A percentile compares a stretch with the other conserved stretches of the same genome.
Conservation (phyloP, 2,888 invertebrate genomes). For the Cryptocephalus moraei region DNA sequence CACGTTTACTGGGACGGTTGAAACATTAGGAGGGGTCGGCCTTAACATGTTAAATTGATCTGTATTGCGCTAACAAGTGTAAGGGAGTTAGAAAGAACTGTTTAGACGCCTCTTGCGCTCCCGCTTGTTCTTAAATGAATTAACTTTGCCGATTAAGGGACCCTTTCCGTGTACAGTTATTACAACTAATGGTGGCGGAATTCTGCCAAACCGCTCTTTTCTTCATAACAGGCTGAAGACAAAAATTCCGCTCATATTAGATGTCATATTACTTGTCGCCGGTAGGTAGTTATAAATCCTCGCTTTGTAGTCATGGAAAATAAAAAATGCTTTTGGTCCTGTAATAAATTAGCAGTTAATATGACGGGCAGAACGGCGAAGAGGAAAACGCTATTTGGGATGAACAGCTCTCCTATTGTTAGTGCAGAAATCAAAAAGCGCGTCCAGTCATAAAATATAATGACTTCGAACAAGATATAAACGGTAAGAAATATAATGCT, state of each 20-base stretch:
- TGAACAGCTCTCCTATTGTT: constrained; percentile 6
- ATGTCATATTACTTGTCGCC: no score
- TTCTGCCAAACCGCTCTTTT: no score
- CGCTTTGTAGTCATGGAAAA: no score
- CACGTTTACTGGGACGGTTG: no score
- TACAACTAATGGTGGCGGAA: background rate
- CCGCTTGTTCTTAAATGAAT: constrained; percentile 29
- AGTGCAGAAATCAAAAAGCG: constrained; percentile 9
- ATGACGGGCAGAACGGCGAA: constrained; percentile 4
- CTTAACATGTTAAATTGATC: no score
- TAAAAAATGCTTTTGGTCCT: no score
- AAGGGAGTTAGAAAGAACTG: background rate
- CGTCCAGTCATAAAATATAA: constrained; percentile 6
- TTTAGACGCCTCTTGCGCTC: background rate
- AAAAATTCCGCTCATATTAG: no score
- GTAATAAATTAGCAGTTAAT: constrained; percentile 8
- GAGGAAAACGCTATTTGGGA: constrained; percentile 5
- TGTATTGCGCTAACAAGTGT: background rate
- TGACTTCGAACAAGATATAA: no score
- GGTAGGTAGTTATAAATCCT: no score
- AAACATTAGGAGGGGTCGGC: no score
- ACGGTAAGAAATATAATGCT: no score
- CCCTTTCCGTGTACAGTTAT: constrained; percentile 14
- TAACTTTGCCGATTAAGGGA: constrained; percentile 32
- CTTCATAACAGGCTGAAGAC: no score